A percentile compares a stretch with the other conserved stretches of the same genome.
These are phyloP conservation scores for Cyclophora albipunctata DNA, from an alignment of 2,888 invertebrate genomes.

Conservation along the genomic window DNA sequence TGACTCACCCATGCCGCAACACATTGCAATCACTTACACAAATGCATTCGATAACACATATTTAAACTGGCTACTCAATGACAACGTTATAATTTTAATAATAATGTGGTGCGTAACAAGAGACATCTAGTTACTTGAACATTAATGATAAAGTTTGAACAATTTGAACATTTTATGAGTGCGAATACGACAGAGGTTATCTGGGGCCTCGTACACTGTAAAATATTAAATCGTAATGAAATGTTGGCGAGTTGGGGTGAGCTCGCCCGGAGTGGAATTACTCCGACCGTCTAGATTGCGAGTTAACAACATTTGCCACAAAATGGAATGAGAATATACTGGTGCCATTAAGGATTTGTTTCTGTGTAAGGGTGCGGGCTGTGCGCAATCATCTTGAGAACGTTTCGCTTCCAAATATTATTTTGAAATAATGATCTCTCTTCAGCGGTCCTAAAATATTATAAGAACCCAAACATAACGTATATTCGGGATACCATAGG, in stretches of 20 bases:
- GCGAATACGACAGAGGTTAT: conserved; percentile 10
- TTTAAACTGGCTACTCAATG: no score
- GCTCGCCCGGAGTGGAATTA: conserved; percentile 10
- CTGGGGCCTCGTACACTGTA: conserved; percentile 12
- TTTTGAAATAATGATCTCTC: no score
- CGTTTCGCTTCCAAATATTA: no score
- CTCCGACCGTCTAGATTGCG: conserved; percentile 25
- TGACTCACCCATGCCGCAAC: conserved; percentile 32
- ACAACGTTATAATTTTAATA: no score
- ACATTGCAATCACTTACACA: conserved; percentile 9
- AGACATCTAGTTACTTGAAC: no score
- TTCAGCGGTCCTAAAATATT: no score
- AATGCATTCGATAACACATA: no score
- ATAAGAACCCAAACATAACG: no score
- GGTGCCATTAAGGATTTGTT: no score
- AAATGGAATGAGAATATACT: conserved; percentile 21
- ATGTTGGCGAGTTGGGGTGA: conserved; percentile 12
- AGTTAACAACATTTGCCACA: conserved; percentile 32
- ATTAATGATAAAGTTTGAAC: conserved; percentile 3
- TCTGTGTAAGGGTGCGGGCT: no score
- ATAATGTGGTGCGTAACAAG: neutral
- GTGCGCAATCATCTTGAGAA: no score
- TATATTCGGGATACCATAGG: no score
- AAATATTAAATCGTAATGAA: conserved; percentile 33
- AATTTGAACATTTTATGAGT: conserved; percentile 11